Percentiles rank a stretch among this genome's conserved stretches.
Evolutionary conservation across 2,888 invertebrate genomes (phyloP).

Genomic region (Troglohyphantes excavatus): DNA sequence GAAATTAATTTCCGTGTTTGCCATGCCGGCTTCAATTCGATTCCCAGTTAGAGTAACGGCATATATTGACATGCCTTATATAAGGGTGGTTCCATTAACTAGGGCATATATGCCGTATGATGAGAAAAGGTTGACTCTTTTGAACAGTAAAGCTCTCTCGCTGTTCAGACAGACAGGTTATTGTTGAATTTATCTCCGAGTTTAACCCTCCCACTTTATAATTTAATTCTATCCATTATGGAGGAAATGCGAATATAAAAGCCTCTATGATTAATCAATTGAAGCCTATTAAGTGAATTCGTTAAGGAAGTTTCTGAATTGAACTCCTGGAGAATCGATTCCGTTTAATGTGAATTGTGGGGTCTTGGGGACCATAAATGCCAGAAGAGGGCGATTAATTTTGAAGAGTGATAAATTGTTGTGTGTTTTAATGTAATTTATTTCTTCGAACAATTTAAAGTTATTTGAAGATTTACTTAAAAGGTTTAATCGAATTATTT

Average conservation of each 20-base stretch:
- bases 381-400: background rate
- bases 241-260: background rate
- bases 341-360: background rate
- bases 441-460: too few species aligned
- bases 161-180: background rate
- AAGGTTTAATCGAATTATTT: too few species aligned
- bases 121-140: background rate
- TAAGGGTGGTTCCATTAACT: background rate
- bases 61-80: background rate
- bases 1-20: constrained; percentile 57
- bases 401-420: too few species aligned
- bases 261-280: constrained; percentile 27
- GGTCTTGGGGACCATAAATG: background rate
- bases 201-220: background rate
- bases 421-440: too few species aligned
- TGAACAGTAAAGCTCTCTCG: background rate
- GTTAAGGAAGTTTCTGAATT: constrained; percentile 1
- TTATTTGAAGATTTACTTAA: too few species aligned
- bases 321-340: background rate
- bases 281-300: constrained; percentile 8
- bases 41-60: background rate
- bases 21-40: background rate
- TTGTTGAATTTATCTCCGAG: background rate
- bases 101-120: background rate
- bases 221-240: constrained; percentile 27